Evolutionary conservation across 2,888 invertebrate species (phyloP).

Genomic region (Automeris io): DNA sequence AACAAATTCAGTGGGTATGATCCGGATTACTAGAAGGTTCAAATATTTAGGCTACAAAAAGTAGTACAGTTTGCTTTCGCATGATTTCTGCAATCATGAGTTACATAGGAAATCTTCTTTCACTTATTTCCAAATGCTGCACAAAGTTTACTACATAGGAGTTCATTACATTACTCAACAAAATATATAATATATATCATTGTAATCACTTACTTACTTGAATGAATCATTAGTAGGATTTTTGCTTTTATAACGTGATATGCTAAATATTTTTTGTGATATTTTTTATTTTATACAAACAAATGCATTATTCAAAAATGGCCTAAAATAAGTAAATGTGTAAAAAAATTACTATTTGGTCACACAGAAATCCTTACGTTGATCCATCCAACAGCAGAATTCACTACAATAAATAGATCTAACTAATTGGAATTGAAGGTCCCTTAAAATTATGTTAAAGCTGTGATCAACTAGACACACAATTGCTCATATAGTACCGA

Average conservation of each 20-base stretch:
- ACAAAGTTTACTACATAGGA: conserved; percentile 62
- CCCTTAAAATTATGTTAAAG: conserved; percentile 73
- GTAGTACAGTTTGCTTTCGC: conserved; percentile 66
- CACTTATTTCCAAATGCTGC: conserved; percentile 75
- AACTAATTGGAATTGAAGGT: conserved; percentile 76
- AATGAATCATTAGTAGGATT: conserved; percentile 54
- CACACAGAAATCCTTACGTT: conserved; percentile 55
- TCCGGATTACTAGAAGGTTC: conserved; percentile 65
- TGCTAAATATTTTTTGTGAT: conserved; percentile 70
- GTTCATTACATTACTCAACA: conserved; percentile 66
- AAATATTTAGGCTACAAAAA: conserved; percentile 56
- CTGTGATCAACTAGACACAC: conserved; percentile 65
- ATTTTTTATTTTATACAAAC: conserved; percentile 61
- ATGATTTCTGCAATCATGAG: conserved; percentile 53
- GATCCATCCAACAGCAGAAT: conserved; percentile 64
- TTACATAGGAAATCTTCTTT: conserved; percentile 58
- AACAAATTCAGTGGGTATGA: conserved; percentile 68
- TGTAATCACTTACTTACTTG: conserved; percentile 59
- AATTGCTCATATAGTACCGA: conserved; percentile 10
- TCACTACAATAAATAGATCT: conserved; percentile 74
- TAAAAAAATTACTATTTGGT: conserved; percentile 74
- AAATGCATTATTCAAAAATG: conserved; percentile 50
- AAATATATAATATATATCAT: conserved; percentile 62
- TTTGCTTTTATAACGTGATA: conserved; percentile 60
- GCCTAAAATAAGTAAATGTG: conserved; percentile 62